Evolutionary conservation across 2,113 vertebrate genomes (phyloP).

Genomic region (Canis aureus): DNA sequence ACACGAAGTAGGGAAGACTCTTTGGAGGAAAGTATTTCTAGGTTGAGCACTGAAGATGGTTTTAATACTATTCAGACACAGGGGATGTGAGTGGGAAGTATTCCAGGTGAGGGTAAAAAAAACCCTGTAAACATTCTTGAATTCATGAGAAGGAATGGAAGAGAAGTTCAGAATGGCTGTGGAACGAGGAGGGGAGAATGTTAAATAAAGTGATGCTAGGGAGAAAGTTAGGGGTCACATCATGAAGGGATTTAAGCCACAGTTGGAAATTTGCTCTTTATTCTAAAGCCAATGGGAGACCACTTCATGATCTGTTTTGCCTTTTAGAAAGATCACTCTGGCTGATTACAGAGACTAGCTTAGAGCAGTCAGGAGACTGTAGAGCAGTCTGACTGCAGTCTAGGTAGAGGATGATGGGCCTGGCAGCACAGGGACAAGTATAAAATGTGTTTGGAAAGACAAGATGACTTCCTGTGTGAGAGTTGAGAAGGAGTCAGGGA

Average conservation of each 20-base stretch:
- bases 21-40: background rate
- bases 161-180: background rate
- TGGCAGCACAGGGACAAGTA: background rate
- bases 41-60: background rate
- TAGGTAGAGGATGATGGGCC: background rate
- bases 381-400: background rate
- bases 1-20: background rate
- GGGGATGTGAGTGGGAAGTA: background rate
- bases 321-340: background rate
- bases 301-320: background rate
- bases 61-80: background rate
- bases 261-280: background rate
- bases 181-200: background rate
- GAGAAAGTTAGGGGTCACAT: background rate
- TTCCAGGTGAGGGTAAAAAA: background rate
- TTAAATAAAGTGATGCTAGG: background rate
- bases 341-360: background rate
- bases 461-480: background rate
- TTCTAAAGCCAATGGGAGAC: background rate
- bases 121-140: background rate
- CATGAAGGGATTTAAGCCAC: background rate
- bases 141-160: background rate
- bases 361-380: background rate
- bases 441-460: constrained; percentile 19
- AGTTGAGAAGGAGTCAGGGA: background rate